Base-by-base conservation (phyloP, 2,797 vertebrate genomes). In the Macroramphosus scolopax region DNA sequence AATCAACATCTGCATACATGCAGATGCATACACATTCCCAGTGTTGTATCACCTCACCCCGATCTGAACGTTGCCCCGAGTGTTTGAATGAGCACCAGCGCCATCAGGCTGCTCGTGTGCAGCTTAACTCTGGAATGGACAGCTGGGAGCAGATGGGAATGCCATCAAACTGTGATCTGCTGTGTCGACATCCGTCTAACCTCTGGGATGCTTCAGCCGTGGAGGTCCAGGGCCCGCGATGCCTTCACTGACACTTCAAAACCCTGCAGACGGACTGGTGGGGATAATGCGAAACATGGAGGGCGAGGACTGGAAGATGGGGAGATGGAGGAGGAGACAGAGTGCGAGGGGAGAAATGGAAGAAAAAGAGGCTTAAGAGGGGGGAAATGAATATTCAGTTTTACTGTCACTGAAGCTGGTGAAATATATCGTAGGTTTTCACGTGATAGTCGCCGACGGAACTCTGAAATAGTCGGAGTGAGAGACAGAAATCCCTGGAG, bases 181-280 rank as follows among this genome's bases (percentile, higher is more conserved):
- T 89, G 90, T 87, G 88, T 88, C 87, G 88, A 88, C 89, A 90
- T 92, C 88, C 87, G 77, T 72, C 80, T 91, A 92, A 93, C 90
- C 90, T 91, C 86, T 89, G 81, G 80, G 80, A 14, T 78, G 86
- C 81, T 86, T 87, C 84, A 71, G 87, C 84, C 87, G 66, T 85
- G 88, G 90, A 89, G 88, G 89, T 91, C 86, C 78, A 57, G 80
- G 72, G n/a, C n/a, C 72, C 40, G 33, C 72, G 36, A 36, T 40
- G 49, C 48, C 61, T 60, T 35, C 65, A 35, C 69, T 33, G 26
- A 78, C 77, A 80, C 78, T 72, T 76, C 58, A 81, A 78, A 80
- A 56, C 72, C 69, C n/a, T n/a, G n/a, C n/a, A n/a, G n/a, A 44
- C 59, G 68, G 58, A 55, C 58, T 32, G 58, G 71, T 70, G 72